Evolutionary conservation across 2,888 invertebrate species (phyloP), one percentile per base, ranked within the genome.

Genomic region (Heliconius ismenius): DNA sequence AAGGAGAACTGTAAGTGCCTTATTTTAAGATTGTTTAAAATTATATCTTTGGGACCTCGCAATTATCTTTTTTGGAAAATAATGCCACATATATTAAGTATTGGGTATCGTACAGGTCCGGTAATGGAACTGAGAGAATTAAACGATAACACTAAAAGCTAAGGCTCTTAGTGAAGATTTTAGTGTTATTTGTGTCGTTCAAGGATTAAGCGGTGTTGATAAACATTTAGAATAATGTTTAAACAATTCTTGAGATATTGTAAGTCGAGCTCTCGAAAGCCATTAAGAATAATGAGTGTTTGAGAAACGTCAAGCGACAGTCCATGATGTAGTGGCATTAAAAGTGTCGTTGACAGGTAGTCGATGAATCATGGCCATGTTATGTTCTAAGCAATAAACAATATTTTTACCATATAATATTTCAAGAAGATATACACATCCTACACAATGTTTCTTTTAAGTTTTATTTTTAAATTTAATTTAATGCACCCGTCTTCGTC

Each of bases 261-360:
- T 77, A 69, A 76, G 76, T 64, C 81, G 83, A 83, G 82, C 87
- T 88, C 89, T 91, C 85, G 87, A 90, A 87, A 88, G 89, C 89
- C 90, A 90, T 90, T 91, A 91, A 86, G 83, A 86, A 88, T 91
- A 91, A 91, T 90, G 89, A 92, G 88, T 86, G 88, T 85, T 86
- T 84, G 82, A 85, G 86, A 88, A 89, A 89, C 89, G 86, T 88
- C 86, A 87, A 87, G 88, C 87, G 91, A 88, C 89, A 87, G 86
- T 83, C 82, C 86, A 86, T 91, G 90, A 92, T 90, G 86, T 86
- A 92, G 90, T 88, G 89, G 86, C 86, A 85, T 87, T 88, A 85
- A 83, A 86, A 87, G 86, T 89, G 88, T 87, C 88, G 87, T 84
- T 89, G 90, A 91, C 92, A 93, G 91, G 91, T 92, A 91, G 88